Percentiles rank a stretch among this genome's conserved stretches.
Evolutionary conservation across 1,140 invertebrate species (phyloP).

Genomic region (Lucilia cuprina): DNA sequence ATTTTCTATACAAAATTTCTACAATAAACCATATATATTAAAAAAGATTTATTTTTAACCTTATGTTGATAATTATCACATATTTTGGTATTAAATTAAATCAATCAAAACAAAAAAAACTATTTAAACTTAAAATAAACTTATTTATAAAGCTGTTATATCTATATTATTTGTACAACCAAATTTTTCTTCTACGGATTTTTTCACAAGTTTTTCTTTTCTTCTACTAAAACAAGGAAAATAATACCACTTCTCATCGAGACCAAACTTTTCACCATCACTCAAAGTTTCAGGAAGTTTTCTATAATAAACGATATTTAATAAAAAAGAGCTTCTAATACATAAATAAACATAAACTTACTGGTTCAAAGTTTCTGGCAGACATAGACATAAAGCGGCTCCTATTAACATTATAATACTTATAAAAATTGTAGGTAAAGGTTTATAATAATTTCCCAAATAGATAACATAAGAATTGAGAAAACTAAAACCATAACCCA

Average conservation of each 20-base stretch:
- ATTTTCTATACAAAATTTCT: too few species aligned
- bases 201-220: constrained; percentile 40
- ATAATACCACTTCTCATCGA: constrained; percentile 62
- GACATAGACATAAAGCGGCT: constrained; percentile 65
- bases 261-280: constrained; percentile 69
- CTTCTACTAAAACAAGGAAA: constrained; percentile 51
- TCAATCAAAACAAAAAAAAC: too few species aligned
- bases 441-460: constrained; percentile 63
- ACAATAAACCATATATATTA: too few species aligned
- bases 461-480: constrained; percentile 60
- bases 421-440: constrained; percentile 66
- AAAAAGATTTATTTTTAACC: too few species aligned
- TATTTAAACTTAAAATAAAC: too few species aligned
- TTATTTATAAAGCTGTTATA: neutral
- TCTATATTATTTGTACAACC: neutral
- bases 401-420: constrained; percentile 66
- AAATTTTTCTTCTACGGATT: neutral
- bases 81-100: too few species aligned
- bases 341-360: constrained; percentile 42
- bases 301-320: too few species aligned
- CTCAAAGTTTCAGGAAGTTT: constrained; percentile 67
- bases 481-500: constrained; percentile 64
- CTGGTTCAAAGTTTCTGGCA: constrained; percentile 69
- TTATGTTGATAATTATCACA: too few species aligned
- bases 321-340: too few species aligned